Percentiles rank a stretch among this genome's conserved stretches.
Evolutionary conservation across 2,888 invertebrate species (phyloP).

Genomic region (Lamproptera curius): DNA sequence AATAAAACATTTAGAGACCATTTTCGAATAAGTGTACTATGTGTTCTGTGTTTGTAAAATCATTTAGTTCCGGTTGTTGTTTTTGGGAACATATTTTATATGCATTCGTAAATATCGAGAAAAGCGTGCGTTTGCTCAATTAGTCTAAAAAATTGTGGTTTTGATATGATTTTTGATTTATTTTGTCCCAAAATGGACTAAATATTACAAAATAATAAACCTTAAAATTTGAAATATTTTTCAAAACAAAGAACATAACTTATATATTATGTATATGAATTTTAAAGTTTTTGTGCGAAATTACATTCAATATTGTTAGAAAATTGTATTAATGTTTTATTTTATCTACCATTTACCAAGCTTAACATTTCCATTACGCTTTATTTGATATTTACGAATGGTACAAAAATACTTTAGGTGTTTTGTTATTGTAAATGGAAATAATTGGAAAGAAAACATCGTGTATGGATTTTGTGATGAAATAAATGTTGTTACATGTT

Average conservation of each 20-base stretch:
- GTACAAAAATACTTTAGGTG: conserved; percentile 30
- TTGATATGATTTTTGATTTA: too few relatives aligned
- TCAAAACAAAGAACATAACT: too few relatives aligned
- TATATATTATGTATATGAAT: too few relatives aligned
- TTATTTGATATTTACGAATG: conserved; percentile 37
- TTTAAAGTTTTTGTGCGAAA: too few relatives aligned
- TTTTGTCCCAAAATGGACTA: conserved; percentile 11
- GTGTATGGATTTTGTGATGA: conserved; percentile 52
- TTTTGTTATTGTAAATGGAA: conserved; percentile 52
- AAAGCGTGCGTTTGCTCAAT: background rate
- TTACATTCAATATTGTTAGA: too few relatives aligned
- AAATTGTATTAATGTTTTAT: too few relatives aligned
- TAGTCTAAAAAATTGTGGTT: conserved; percentile 11
- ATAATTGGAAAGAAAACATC: conserved; percentile 52
- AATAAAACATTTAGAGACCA: too few relatives aligned
- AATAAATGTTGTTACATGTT: conserved; percentile 29
- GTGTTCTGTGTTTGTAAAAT: background rate
- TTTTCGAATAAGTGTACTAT: too few relatives aligned
- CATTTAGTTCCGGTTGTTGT: background rate
- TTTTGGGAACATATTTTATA: background rate
- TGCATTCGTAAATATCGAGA: conserved; percentile 8
- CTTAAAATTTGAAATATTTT: too few relatives aligned
- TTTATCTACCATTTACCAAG: too few relatives aligned
- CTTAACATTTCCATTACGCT: conserved; percentile 2
- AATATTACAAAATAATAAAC: too few relatives aligned